Evolutionary conservation across 1,140 invertebrate species (phyloP).

Genomic region (Penaeus indicus): DNA sequence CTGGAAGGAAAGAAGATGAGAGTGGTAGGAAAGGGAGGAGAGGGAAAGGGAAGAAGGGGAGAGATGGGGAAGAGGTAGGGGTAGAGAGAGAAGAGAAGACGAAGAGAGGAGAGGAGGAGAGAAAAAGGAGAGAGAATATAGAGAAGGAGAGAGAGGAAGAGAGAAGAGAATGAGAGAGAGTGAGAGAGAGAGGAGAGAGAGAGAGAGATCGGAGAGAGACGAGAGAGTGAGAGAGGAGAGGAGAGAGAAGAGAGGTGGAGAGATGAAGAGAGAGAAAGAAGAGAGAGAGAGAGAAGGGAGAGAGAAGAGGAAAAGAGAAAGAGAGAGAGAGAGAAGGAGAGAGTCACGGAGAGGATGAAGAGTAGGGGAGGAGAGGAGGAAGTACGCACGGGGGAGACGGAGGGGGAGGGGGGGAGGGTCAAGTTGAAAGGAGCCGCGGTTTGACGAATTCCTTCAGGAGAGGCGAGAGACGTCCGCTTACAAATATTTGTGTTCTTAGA

Average conservation of each 20-base stretch:
- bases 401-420: background rate
- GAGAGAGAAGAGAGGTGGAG: background rate
- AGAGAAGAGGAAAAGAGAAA: background rate
- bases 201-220: background rate
- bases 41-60: too few species aligned
- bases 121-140: too few species aligned
- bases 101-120: too few species aligned
- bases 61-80: too few species aligned
- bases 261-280: background rate
- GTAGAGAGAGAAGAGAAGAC: too few species aligned
- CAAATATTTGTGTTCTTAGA: background rate
- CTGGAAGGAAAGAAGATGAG: too few species aligned
- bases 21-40: too few species aligned
- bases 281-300: background rate
- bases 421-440: background rate
- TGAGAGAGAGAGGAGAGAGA: background rate
- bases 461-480: background rate
- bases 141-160: too few species aligned
- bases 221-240: background rate
- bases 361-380: background rate
- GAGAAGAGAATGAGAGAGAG: background rate
- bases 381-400: background rate
- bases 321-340: too few species aligned
- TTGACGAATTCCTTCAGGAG: too few species aligned
- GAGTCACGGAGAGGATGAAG: background rate